Conservation (phyloP, 37 sponge, comb jelly and placozoan genomes). For the Chondrosia reniformis region DNA sequence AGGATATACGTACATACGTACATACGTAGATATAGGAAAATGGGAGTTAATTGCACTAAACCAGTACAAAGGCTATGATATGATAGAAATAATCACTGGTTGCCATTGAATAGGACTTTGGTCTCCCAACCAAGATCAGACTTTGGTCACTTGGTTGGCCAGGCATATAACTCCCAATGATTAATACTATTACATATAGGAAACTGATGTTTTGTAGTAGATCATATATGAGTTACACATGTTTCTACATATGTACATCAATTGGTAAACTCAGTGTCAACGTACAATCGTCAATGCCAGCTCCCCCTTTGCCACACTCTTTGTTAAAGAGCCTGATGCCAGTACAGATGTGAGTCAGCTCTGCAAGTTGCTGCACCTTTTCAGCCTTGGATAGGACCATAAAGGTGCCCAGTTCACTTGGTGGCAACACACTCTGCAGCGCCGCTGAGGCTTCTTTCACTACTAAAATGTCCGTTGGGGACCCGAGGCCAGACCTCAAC, state of each 20-base stretch:
- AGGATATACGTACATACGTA: too few relatives aligned
- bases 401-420: slow-evolving; percentile 94
- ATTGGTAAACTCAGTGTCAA: not conserved
- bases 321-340: slow-evolving; percentile 97
- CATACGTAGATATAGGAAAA: too few relatives aligned
- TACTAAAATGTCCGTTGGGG: slow-evolving; percentile 92
- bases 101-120: too few relatives aligned
- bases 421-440: slow-evolving; percentile 98
- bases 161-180: not conserved
- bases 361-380: slow-evolving; percentile 88
- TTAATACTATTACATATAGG: not conserved
- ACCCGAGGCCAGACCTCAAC: slow-evolving; percentile 92
- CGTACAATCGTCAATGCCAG: slow-evolving; percentile 96
- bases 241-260: too few relatives aligned
- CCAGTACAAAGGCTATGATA: too few relatives aligned
- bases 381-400: slow-evolving; percentile 81
- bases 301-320: slow-evolving; percentile 96
- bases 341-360: slow-evolving; percentile 88
- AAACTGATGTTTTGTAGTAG: too few relatives aligned
- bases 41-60: too few relatives aligned
- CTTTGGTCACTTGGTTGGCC: too few relatives aligned
- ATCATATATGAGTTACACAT: too few relatives aligned
- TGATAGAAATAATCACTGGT: too few relatives aligned
- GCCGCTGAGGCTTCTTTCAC: slow-evolving; percentile 94
- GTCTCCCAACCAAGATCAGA: too few relatives aligned